Percentiles rank a stretch among this genome's conserved stretches.
phyloP scores from a whole-genome alignment of 2,113 vertebrate species.

The Chiloscyllium plagiosum region DNA sequence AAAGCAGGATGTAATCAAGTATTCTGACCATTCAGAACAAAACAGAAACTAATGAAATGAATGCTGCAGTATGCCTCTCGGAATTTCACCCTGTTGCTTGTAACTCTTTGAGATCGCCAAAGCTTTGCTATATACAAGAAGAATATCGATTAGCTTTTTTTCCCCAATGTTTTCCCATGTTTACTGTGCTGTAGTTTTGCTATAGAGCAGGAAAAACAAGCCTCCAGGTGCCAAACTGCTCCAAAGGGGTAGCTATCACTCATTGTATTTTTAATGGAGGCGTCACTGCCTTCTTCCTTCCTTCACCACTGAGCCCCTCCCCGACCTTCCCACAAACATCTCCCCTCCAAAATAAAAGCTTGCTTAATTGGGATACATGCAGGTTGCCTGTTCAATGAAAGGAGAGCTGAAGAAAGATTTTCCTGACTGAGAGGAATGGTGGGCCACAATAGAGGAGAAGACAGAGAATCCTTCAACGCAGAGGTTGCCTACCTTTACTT shows the following conservation, averaged over 20 bases:
- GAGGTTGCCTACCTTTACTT: neutral
- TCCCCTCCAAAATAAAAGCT: too few species aligned
- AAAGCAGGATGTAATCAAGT: neutral
- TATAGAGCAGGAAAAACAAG: neutral
- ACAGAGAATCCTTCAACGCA: neutral
- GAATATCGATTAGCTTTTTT: neutral
- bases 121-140: neutral
- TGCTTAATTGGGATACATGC: too few species aligned
- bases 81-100: neutral
- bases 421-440: neutral
- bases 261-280: too few species aligned
- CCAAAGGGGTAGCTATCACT: too few species aligned
- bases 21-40: too few species aligned
- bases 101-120: neutral
- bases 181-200: neutral
- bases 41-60: neutral
- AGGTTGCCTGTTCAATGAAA: too few species aligned
- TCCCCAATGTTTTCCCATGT: neutral
- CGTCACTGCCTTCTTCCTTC: too few species aligned
- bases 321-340: too few species aligned
- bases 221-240: neutral
- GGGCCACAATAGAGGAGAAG: neutral
- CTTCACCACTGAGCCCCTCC: too few species aligned
- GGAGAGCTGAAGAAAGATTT: too few species aligned
- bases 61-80: neutral